Evolutionary conservation across 2,888 invertebrate genomes (phyloP).

Genomic region (Cynaeus angustus): DNA sequence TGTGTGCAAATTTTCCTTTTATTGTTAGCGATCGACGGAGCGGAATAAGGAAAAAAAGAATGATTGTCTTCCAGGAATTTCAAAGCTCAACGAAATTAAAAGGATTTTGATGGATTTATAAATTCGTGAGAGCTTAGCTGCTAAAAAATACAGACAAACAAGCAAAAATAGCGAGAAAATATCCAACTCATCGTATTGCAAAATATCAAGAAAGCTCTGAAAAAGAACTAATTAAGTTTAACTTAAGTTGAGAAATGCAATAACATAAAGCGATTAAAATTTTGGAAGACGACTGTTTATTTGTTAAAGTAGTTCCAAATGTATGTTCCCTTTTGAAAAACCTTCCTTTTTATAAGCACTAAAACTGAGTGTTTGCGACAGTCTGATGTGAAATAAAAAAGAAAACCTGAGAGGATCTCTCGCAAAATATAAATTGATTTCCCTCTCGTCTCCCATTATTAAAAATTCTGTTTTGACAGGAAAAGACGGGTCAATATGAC

Average conservation of each 20-base stretch:
- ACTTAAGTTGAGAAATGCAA: too few species aligned
- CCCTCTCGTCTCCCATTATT: conserved; percentile 32
- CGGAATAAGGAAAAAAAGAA: conserved; percentile 3
- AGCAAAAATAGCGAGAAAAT: too few species aligned
- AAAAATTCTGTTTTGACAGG: conserved; percentile 41
- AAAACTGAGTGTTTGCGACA: conserved; percentile 13
- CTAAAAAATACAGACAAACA: too few species aligned
- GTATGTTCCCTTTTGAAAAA: too few species aligned
- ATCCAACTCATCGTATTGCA: too few species aligned
- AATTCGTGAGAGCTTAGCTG: background rate
- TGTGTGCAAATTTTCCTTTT: conserved; percentile 27
- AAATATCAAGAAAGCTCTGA: too few species aligned
- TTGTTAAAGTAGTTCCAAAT: too few species aligned
- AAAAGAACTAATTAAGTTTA: too few species aligned
- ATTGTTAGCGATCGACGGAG: background rate
- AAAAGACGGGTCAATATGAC: conserved; percentile 41
- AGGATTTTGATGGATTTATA: conserved; percentile 19
- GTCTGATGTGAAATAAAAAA: background rate
- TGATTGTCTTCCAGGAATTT: conserved; percentile 18
- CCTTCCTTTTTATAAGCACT: background rate
- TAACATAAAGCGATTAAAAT: too few species aligned
- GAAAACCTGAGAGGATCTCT: conserved; percentile 6
- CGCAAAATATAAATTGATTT: conserved; percentile 29
- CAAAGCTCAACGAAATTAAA: conserved; percentile 8
- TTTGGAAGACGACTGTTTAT: too few species aligned